Evolutionary conservation across 1,140 invertebrate species (phyloP), one percentile per base, ranked within the genome.

Genomic region (Drosophila bipectinata): DNA sequence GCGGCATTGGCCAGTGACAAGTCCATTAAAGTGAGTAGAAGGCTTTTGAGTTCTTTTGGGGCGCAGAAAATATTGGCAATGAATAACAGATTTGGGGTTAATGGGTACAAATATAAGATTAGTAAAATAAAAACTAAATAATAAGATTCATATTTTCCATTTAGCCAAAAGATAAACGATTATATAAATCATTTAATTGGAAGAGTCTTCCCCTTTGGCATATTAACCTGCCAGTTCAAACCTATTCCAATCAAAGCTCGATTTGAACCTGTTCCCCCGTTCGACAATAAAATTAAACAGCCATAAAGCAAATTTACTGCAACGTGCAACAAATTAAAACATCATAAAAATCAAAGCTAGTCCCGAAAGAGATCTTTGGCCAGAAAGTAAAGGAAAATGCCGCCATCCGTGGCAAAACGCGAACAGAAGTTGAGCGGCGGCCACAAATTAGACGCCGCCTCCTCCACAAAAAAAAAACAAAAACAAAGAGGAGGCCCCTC

Each of bases 301-400:
- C 79, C 73, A 72, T 67, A 73, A 66, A 66, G 41, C 49, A 77
- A 76, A 76, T 82, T 83, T 88, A 79, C 72, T 64, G 61, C 79
- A 89, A 89, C 83, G 83, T 88, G 83, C 84, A 77, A 79, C 83
- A 88, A 88, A 88, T 88, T 88, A 88, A 88, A 88, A 89, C 84
- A 89, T 88, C 83, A 88, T 89, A 89, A 88, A 89, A 88, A 87
- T 88, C 79, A 83, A 77, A 87, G 67, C 60, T 66, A 67, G 67
- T 58, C 79, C 67, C 67, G 62, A 74, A 68, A 44, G 53, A 76
- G 51, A 68, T 76, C 45, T 60, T 53, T 18, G 60, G 62, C 47
- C 18, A 61, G 37, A 64, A 61, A 66, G 44, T 53, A 80, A 73
- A 77, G 61, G 56, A 77, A 81, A 75, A 62, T 66, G 59, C 69